Evolutionary conservation across 2,888 invertebrate species (phyloP), one percentile per base, ranked within the genome.

Genomic region (Spilosoma lubricipeda): DNA sequence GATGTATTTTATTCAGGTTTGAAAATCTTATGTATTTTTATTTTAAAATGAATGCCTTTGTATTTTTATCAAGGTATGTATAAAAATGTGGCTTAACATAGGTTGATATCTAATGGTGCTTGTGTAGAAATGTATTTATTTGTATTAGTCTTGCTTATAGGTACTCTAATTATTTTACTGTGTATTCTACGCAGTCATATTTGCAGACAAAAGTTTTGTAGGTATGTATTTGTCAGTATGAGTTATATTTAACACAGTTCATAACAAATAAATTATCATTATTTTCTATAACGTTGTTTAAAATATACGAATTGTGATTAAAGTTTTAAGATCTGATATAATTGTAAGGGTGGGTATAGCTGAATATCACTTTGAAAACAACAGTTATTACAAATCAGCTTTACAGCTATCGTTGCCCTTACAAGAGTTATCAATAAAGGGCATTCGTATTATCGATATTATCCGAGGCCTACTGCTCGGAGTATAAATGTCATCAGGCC

Each of bases 401-500:
- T 45, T 20, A 45, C 0, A 66, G 33, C 8, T 39, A n/a, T n/a
- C 15, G n/a, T 36, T 13, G n/a, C 20, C 9, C 30, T 67, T 18
- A 33, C 52, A 36, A n/a, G 0, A 39, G 15, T 67, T 23, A 48
- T 30, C 27, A 67, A 67, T 67, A 30, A 67, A 67, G 11, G 45
- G 23, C 8, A n/a, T 45, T 48, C 5, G 67, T 30, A 30, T 67
- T 67, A 67, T 48, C 11, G 67, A 30, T 33, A 33, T 67, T 48
- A 67, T 67, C 48, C 33, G 23, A 23, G 42, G 27, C 18, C 45
- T 67, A 67, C 45, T 45, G 30, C 13, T 67, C 48, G 23, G 11
- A 48, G 67, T 48, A 33, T 63, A 45, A 33, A 65, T 88, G 87
- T 90, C 89, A 90, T 90, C 90, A 84, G 78, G 80, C 85, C 84